phyloP scores from a whole-genome alignment of 2,888 invertebrate species.

The Lasioglossum calceatum region DNA sequence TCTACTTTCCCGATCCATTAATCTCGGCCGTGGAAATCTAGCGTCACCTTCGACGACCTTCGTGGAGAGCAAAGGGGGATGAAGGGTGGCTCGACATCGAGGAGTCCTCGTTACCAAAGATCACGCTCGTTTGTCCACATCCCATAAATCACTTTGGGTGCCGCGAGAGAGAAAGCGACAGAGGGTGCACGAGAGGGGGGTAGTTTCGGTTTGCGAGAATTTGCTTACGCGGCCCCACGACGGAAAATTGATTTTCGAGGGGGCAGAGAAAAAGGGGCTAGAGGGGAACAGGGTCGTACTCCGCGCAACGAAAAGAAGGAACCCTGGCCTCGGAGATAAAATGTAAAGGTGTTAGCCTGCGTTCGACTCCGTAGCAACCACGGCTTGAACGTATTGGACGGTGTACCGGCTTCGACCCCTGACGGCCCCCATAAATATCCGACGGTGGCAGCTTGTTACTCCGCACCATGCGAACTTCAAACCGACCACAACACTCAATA shows the following conservation, averaged over 20 bases:
- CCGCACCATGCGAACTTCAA: conserved; percentile 79
- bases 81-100: conserved; percentile 27
- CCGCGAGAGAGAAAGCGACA: background rate
- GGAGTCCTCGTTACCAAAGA: conserved; percentile 34
- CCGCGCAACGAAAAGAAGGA: conserved; percentile 15
- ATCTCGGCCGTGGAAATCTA: conserved; percentile 31
- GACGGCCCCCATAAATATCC: conserved; percentile 83
- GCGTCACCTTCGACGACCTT: conserved; percentile 37
- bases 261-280: background rate
- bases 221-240: conserved; percentile 31
- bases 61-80: background rate
- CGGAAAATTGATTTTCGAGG: conserved; percentile 58
- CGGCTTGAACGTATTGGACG: conserved; percentile 50
- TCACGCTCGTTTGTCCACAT: conserved; percentile 41
- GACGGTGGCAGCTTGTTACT: conserved; percentile 83
- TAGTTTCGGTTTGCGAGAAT: conserved; percentile 25
- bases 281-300: background rate
- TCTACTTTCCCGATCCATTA: conserved; percentile 23
- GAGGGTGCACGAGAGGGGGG: background rate
- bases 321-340: conserved; percentile 71
- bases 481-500: conserved; percentile 81
- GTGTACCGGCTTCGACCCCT: conserved; percentile 78
- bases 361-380: conserved; percentile 47
- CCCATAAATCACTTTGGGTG: conserved; percentile 45
- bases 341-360: conserved; percentile 76